Conservation (phyloP, 1,140 invertebrate species). For the Bombus ignitus region DNA sequence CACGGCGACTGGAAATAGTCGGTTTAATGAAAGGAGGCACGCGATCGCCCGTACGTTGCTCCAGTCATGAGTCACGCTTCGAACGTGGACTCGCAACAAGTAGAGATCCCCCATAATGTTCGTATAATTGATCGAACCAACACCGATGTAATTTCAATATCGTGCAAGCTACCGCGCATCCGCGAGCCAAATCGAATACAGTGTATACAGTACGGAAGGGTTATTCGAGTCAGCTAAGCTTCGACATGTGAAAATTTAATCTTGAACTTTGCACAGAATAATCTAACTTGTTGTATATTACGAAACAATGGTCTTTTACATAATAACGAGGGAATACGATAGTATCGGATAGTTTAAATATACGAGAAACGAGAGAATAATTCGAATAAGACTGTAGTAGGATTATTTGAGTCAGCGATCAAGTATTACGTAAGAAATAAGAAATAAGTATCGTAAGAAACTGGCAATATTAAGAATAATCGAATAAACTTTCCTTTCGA, state of each 20-base stretch:
- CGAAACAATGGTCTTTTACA: not conserved
- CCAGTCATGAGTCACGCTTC: slow-evolving; percentile 49
- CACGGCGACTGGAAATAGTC: slow-evolving; percentile 50
- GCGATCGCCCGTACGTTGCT: slow-evolving; percentile 53
- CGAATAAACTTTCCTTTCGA: too few relatives aligned
- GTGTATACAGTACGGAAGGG: not conserved
- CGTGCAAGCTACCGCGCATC: not conserved
- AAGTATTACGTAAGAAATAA: too few relatives aligned
- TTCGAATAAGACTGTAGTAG: too few relatives aligned
- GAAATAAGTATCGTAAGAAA: too few relatives aligned
- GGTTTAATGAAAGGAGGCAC: slow-evolving; percentile 54
- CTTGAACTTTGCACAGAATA: not conserved
- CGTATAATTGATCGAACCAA: slow-evolving; percentile 34
- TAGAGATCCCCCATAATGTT: slow-evolving; percentile 42
- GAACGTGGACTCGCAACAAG: slow-evolving; percentile 49
- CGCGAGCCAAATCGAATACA: not conserved
- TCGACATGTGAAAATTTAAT: not conserved
- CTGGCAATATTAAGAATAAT: too few relatives aligned
- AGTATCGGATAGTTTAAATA: too few relatives aligned
- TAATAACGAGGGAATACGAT: too few relatives aligned
- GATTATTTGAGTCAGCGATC: too few relatives aligned
- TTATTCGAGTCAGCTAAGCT: not conserved
- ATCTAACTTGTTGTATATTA: not conserved
- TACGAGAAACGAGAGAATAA: too few relatives aligned
- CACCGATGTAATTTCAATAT: slow-evolving; percentile 31